Evolutionary conservation across 1,140 invertebrate genomes (phyloP).

Genomic region (Eriocheir sinensis): DNA sequence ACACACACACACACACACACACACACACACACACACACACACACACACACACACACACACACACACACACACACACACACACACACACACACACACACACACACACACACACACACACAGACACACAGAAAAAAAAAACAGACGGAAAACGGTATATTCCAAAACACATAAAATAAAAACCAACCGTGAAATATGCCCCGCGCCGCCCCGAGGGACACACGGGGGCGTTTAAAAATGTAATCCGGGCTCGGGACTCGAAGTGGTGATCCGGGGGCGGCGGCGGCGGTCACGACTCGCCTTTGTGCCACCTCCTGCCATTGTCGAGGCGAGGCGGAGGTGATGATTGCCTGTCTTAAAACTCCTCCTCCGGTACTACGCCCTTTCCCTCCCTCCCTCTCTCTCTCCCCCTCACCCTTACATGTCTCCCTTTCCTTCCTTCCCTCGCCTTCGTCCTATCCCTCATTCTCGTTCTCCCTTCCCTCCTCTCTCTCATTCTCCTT

Average conservation of each 20-base stretch:
- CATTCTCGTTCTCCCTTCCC: too few relatives aligned
- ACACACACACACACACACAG: neutral
- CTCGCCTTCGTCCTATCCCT: neutral
- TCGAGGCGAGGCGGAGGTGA: conserved; percentile 23
- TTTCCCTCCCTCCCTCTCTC: neutral
- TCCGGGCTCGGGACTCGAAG: conserved; percentile 42
- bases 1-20: too few relatives aligned
- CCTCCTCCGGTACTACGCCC: neutral
- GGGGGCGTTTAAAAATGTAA: conserved; percentile 48
- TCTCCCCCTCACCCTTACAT: too few relatives aligned
- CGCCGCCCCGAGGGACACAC: neutral
- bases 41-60: neutral
- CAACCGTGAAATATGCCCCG: neutral
- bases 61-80: neutral
- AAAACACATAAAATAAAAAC: neutral
- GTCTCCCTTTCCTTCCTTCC: neutral
- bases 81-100: neutral
- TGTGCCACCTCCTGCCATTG: conserved; percentile 24
- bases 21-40: neutral
- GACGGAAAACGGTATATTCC: too few relatives aligned
- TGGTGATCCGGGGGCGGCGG: conserved; percentile 33
- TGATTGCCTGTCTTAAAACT: conserved; percentile 7
- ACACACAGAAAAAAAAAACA: conserved; percentile 36
- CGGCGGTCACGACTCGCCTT: conserved; percentile 60
- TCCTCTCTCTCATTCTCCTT: too few relatives aligned